Percentiles rank a stretch among this genome's conserved stretches.
These are phyloP conservation scores for Montifringilla adamsi DNA, from an alignment of 2,113 vertebrate species.

Conservation along the genomic window DNA sequence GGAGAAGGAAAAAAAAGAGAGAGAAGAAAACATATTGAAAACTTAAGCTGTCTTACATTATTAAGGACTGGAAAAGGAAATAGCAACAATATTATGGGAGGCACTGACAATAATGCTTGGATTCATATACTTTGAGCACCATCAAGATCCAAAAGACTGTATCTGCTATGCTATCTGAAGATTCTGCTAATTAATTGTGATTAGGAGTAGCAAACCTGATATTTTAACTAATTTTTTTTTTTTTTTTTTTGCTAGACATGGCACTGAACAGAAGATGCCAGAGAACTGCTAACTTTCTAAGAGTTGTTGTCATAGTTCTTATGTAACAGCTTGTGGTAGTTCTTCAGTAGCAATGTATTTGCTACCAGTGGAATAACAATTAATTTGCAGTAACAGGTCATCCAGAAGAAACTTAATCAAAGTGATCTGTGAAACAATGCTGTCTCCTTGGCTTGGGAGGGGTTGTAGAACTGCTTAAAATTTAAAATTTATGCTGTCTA, in stretches of 20 bases:
- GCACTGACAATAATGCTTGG: slow-evolving; percentile 57
- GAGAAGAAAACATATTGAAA: slow-evolving; percentile 1
- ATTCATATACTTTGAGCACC: slow-evolving; percentile 27
- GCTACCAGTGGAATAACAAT: background rate
- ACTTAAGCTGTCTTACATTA: slow-evolving; percentile 42
- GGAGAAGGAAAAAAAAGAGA: background rate
- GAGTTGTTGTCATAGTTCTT: background rate
- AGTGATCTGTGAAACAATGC: background rate
- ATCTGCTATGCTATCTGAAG: slow-evolving; percentile 53
- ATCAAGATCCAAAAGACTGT: slow-evolving; percentile 35
- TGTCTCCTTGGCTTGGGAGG: background rate
- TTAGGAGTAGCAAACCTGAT: background rate
- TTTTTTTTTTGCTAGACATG: background rate
- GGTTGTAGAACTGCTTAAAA: background rate
- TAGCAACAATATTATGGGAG: slow-evolving; percentile 66
- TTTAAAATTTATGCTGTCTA: background rate
- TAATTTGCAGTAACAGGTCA: background rate
- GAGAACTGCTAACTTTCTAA: background rate
- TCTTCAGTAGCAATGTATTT: background rate
- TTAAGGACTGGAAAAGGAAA: slow-evolving; percentile 70
- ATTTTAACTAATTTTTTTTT: background rate
- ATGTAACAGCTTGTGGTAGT: background rate
- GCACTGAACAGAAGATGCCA: background rate
- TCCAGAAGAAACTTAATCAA: background rate
- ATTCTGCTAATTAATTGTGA: slow-evolving; percentile 44